Base-by-base conservation (phyloP, 2,113 vertebrate species). In the Caranx ignobilis region DNA sequence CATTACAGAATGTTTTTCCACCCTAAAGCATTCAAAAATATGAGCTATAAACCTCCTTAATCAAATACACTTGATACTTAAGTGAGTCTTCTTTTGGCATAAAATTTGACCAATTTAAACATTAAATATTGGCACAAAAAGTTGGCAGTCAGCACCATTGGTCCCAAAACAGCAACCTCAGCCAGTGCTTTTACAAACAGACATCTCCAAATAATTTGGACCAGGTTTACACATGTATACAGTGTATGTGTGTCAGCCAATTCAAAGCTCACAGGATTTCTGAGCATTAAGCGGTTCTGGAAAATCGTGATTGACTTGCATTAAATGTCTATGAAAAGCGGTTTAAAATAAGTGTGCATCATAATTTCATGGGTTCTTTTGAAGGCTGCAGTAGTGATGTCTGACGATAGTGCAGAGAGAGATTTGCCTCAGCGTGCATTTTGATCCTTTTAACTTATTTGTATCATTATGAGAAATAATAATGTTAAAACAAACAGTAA, bases 341-440 rank as follows among this genome's bases (percentile, higher is more conserved):
- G 34, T 74, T 56, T 18, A 1, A 72, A 71, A 62, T 43, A 64
- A 61, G 16, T 15, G 67, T 21, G 6, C 19, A 0, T 65, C 52
- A n/a, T 61, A 57, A 82, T 84, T 87, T 80, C 52, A 72, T 37
- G 70, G 67, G 2, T 67, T 70, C 37, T 60, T 76, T 55, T 57
- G 45, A 60, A 60, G 39, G 75, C 75, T 62, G 71, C 60, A 50
- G 0, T 47, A 12, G 57, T 31, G 54, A 64, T 41, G 56, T 71
- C 41, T 73, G 57, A 56, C 3, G 56, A 39, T 18, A 57, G 45
- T 26, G 19, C 7, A 50, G 47, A 31, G 6, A 35, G 82, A 89
- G 78, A 77, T 91, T 88, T 87, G 87, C 48, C 65, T 89, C 81
- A 32, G 72, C 15, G 39, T 88, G 83, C 10, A 10, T 88, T 92